A percentile compares a stretch with the other conserved stretches of the same genome.
phyloP scores from a whole-genome alignment of 2,797 vertebrate genomes.

The Ceyx erithaca region DNA sequence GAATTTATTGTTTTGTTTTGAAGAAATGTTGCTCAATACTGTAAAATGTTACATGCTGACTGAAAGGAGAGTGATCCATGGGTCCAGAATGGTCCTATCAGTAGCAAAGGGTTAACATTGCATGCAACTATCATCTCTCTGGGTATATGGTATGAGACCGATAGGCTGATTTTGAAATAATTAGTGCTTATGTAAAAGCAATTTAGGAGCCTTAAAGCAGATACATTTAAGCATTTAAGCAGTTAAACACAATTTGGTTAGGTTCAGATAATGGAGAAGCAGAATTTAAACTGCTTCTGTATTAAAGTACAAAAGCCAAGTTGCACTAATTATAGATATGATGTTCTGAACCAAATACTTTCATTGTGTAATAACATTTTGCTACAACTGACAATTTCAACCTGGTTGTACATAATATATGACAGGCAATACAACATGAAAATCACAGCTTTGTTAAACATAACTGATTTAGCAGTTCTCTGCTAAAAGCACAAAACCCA shows the following conservation, averaged over 20 bases:
- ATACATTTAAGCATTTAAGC: neutral
- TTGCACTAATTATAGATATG: neutral
- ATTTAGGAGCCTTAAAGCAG: neutral
- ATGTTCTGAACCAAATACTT: neutral
- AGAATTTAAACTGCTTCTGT: neutral
- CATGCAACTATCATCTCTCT: neutral
- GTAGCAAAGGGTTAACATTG: neutral
- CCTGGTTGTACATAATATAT: rapidly evolving
- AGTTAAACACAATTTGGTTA: neutral
- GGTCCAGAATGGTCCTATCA: neutral
- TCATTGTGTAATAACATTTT: rapidly evolving
- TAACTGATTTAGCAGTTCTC: neutral
- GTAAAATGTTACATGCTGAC: neutral
- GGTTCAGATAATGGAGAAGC: neutral
- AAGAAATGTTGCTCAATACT: neutral
- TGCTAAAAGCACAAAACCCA: neutral
- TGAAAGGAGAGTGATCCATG: neutral
- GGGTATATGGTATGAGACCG: neutral
- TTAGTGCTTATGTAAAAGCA: neutral
- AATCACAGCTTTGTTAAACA: neutral
- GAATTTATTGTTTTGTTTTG: neutral
- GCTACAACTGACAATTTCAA: neutral
- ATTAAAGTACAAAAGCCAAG: neutral
- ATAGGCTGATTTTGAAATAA: neutral
- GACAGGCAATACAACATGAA: neutral